phyloP scores from a whole-genome alignment of 1,140 invertebrate genomes.

The Lordiphosa mommai region DNA sequence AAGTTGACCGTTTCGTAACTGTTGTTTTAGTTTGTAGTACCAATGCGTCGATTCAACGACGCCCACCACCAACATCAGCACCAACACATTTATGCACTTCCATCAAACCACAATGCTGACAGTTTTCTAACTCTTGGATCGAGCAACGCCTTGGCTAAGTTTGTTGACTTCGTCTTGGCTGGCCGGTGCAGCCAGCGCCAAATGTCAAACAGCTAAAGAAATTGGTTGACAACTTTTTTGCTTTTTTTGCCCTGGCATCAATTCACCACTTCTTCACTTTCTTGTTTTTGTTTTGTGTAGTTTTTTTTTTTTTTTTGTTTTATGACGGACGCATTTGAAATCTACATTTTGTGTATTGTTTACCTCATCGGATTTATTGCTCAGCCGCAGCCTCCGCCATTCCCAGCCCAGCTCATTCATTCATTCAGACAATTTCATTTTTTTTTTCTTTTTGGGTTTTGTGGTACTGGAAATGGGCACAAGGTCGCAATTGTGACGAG shows the following conservation, averaged over 20 bases:
- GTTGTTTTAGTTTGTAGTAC: conserved; percentile 38
- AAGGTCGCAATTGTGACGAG: conserved; percentile 47
- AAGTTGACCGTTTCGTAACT: conserved; percentile 39
- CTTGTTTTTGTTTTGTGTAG: conserved; percentile 10
- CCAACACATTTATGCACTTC: conserved; percentile 28
- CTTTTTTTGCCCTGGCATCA: conserved; percentile 59
- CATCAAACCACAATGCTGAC: conserved; percentile 31
- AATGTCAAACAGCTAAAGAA: conserved; percentile 49
- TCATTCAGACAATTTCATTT: conserved; percentile 62
- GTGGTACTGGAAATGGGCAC: conserved; percentile 58
- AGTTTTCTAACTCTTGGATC: conserved; percentile 52
- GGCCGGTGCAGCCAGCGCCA: conserved; percentile 35
- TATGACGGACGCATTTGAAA: conserved; percentile 57
- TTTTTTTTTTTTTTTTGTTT: conserved; percentile 36
- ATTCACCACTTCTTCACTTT: conserved; percentile 42
- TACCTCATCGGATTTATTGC: conserved; percentile 54
- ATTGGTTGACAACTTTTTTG: conserved; percentile 65
- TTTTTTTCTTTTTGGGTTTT: conserved; percentile 30
- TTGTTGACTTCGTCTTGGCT: conserved; percentile 63
- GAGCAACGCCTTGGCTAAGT: conserved; percentile 58
- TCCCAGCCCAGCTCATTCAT: conserved; percentile 29
- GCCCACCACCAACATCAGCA: conserved; percentile 21
- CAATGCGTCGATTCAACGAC: conserved; percentile 19
- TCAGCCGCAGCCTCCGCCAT: conserved; percentile 16
- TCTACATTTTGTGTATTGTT: conserved; percentile 55